phyloP scores from a whole-genome alignment of 2,888 invertebrate species.

The Pheosia tremula region DNA sequence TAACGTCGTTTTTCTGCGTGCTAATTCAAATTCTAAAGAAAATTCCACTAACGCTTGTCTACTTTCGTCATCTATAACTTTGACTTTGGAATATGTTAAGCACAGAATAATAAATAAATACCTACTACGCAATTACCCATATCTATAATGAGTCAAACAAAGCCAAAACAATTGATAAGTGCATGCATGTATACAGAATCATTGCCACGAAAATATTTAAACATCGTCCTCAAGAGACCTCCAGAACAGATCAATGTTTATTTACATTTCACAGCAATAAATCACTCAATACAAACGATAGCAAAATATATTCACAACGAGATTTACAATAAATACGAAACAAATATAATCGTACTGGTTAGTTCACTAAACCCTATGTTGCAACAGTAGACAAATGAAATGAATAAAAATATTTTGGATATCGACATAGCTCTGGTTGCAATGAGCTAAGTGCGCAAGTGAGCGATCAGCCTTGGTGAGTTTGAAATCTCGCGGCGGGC shows the following conservation, averaged over 20 bases:
- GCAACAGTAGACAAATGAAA: conserved; percentile 25
- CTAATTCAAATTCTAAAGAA: too few species aligned
- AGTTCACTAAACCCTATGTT: conserved; percentile 13
- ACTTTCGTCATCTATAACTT: too few species aligned
- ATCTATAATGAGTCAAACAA: too few species aligned
- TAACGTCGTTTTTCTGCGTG: neutral
- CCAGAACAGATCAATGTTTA: conserved; percentile 8
- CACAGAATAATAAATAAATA: too few species aligned
- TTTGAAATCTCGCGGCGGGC: conserved; percentile 62
- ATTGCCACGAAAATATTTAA: conserved; percentile 1
- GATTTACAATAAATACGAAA: conserved; percentile 4
- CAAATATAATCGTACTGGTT: conserved; percentile 16
- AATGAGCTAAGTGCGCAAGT: conserved; percentile 41
- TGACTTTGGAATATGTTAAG: too few species aligned
- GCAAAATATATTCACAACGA: conserved; percentile 2
- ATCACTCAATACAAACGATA: neutral
- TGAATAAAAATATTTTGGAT: conserved; percentile 31
- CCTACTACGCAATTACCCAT: too few species aligned
- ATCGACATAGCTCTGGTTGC: conserved; percentile 29
- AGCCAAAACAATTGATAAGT: too few species aligned
- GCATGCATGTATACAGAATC: neutral
- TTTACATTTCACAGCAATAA: conserved; percentile 11
- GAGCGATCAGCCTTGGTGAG: conserved; percentile 59
- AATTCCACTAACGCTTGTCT: too few species aligned
- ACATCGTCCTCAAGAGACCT: neutral